phyloP scores from a whole-genome alignment of 35 echinoderm and acorn worm species.

The Acanthaster planci region DNA sequence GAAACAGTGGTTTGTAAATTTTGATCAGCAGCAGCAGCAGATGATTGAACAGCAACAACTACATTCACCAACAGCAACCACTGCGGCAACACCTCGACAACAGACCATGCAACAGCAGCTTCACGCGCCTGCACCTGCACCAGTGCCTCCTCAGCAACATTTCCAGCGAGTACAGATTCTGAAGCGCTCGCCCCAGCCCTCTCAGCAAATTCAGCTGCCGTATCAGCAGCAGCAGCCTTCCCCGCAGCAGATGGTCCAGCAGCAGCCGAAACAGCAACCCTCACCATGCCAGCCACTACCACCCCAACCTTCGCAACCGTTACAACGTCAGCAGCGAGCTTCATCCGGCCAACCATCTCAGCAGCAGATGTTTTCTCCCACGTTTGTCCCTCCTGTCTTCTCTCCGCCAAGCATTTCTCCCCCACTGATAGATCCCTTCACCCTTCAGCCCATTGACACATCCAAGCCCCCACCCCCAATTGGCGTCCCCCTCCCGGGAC shows the following conservation, averaged over 20 bases:
- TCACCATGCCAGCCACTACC: background rate
- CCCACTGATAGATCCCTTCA: background rate
- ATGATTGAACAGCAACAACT: background rate
- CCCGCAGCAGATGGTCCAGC: background rate
- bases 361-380: background rate
- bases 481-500: background rate
- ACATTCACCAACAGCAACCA: background rate
- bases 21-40: conserved; percentile 5
- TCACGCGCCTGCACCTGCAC: background rate
- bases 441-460: background rate
- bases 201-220: background rate
- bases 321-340: background rate
- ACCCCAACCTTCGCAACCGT: background rate
- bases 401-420: conserved; percentile 2
- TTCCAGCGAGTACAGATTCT: background rate
- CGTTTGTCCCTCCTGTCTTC: background rate
- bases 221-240: background rate
- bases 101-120: background rate
- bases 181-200: background rate
- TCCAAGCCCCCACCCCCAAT: background rate
- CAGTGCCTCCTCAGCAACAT: background rate
- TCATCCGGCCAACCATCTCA: background rate
- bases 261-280: conserved; percentile 5
- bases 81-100: background rate
- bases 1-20: too few species aligned